Evolutionary conservation across 1,140 invertebrate genomes (phyloP).

Genomic region (Muscidifurax raptorellus): DNA sequence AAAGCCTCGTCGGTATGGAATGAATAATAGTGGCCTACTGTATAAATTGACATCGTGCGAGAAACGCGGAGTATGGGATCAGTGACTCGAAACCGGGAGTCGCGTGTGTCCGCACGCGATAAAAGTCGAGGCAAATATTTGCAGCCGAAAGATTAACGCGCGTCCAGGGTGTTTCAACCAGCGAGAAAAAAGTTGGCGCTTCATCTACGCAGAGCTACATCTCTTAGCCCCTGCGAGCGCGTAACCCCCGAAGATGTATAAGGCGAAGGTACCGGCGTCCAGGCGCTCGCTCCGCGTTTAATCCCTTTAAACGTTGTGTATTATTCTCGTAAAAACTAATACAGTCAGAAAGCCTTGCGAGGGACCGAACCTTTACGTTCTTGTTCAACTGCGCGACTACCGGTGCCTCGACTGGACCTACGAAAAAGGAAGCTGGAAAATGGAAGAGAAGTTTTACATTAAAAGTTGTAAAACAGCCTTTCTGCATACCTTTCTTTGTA

Average conservation of each 20-base stretch:
- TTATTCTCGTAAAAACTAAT: conserved; percentile 76
- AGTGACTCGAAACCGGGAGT: background rate
- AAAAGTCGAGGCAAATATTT: conserved; percentile 38
- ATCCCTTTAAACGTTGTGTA: conserved; percentile 76
- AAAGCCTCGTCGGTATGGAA: too few relatives aligned
- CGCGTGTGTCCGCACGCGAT: background rate
- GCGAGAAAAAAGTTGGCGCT: background rate
- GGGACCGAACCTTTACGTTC: conserved; percentile 54
- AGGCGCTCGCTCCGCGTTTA: conserved; percentile 68
- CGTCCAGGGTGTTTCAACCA: background rate
- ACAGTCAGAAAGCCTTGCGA: conserved; percentile 60
- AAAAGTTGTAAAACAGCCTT: too few relatives aligned
- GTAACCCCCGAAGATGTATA: conserved; percentile 66
- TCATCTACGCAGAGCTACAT: background rate
- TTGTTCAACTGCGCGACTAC: background rate
- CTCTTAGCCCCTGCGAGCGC: background rate
- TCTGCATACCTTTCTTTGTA: too few relatives aligned
- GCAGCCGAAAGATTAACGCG: background rate
- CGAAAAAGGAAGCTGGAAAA: conserved; percentile 54
- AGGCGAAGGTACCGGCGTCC: conserved; percentile 60
- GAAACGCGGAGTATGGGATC: background rate
- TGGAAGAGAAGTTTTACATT: conserved; percentile 31
- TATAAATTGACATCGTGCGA: too few relatives aligned
- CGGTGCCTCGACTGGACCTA: background rate
- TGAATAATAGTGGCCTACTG: too few relatives aligned